Base-by-base conservation (phyloP, 2,113 vertebrate species). In the Chloroceryle aenea region DNA sequence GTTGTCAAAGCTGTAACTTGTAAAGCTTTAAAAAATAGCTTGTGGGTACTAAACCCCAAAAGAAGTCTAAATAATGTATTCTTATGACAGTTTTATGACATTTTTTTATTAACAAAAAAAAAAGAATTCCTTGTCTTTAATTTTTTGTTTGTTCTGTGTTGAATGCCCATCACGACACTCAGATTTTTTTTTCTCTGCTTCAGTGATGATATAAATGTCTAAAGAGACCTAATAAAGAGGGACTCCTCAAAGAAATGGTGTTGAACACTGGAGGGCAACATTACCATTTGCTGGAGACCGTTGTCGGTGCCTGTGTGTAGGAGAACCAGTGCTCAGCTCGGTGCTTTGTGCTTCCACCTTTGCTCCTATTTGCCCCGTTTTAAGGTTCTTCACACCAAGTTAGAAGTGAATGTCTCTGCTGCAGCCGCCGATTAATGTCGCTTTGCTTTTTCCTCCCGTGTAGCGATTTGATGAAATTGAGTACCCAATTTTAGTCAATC, bases 261-360 rank as follows among this genome's bases (percentile, higher is more conserved):
- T 84, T 89, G 79, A 89, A 95, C 92, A 90, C 88, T 90, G 95
- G 83, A 93, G 92, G 90, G 88, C 92, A 96, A 95, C 88, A 36
- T 90, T 69, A 80, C 75, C 10, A 4, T 77, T 90, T 86, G 76
- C 75, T 92, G 82, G 63, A 85, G 14, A 75, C 48, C 42, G 10
- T 12, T 52, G 53, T 82, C 4, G 4, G 7, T 73, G 45, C 76
- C n/a, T 50, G 7, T 7, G 4, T 62, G 12, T 19, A n/a, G 50
- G 26, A 78, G 66, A 82, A 63, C n/a, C 50, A 76, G 15, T 61
- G 34, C 23, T 62, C 34, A 4, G 8, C 10, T 64, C 26, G 3
- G 8, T 87, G 52, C 30, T 87, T 16, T 75, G 2, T 26, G 17
- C 21, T 30, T 5, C 16, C 75, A 20, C 23, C 16, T 82, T 82